These are phyloP conservation scores for Philopotamus ludificatus DNA, from an alignment of 1,140 invertebrate species.

Conservation along the genomic window DNA sequence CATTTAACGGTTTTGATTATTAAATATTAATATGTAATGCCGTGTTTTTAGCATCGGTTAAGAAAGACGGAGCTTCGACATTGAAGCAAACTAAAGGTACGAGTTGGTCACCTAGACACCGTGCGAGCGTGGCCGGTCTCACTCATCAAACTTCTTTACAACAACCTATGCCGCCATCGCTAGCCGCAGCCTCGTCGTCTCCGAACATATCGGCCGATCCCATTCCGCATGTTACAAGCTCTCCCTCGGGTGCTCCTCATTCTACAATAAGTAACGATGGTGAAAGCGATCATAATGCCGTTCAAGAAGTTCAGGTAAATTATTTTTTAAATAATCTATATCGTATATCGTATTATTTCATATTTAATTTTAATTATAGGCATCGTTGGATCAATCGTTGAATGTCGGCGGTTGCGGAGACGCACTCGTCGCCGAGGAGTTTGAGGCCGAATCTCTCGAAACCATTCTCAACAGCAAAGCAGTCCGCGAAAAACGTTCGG, in stretches of 20 bases:
- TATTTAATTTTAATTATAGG: slow-evolving; percentile 13
- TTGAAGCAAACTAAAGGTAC: slow-evolving; percentile 35
- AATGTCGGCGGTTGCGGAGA: slow-evolving; percentile 39
- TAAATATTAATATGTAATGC: background rate
- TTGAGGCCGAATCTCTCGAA: slow-evolving; percentile 75
- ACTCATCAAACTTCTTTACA: slow-evolving; percentile 34
- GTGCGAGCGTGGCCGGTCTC: slow-evolving; percentile 45
- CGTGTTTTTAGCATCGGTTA: slow-evolving; percentile 9
- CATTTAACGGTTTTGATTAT: no score
- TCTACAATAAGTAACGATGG: slow-evolving; percentile 14
- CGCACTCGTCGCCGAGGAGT: slow-evolving; percentile 57
- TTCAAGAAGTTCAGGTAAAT: slow-evolving; percentile 32
- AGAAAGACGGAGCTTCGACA: slow-evolving; percentile 21
- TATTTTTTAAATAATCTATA: background rate
- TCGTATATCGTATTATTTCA: background rate
- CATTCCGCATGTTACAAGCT: background rate
- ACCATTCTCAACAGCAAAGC: slow-evolving; percentile 77
- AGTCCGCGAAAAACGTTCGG: slow-evolving; percentile 76
- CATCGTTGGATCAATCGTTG: slow-evolving; percentile 31
- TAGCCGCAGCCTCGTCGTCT: slow-evolving; percentile 43
- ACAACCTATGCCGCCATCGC: slow-evolving; percentile 6
- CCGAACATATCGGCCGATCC: slow-evolving; percentile 43
- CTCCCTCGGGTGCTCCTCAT: slow-evolving; percentile 5
- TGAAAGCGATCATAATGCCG: slow-evolving; percentile 18
- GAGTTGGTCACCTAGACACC: slow-evolving; percentile 49